Evolutionary conservation across 2,113 vertebrate genomes (phyloP), one percentile per base, ranked within the genome.

Genomic region (Amblyornis subalaris): DNA sequence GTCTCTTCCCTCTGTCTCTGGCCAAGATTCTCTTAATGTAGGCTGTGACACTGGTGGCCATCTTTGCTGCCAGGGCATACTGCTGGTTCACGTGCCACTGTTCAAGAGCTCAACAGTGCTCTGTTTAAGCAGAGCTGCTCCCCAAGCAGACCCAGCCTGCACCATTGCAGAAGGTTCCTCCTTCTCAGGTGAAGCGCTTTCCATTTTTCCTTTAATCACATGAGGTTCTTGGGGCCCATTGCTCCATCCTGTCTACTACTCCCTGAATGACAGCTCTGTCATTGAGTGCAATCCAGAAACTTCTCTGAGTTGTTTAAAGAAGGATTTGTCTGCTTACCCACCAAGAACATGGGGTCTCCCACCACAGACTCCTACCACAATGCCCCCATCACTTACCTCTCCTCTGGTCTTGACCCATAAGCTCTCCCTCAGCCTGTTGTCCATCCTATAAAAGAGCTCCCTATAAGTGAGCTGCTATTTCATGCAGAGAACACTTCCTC

Each of bases 331-430:
- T 81, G 23, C 15, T 80, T 73, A 53, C 2, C 12, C 31, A 53
- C 5, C 2, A 14, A 53, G 22, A 14, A 48, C 0, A 0, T 42
- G 1, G 0, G 5, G 2, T 38, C 8, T 82, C 31, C 13, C 7
- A 70, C 33, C 45, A 88, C 2, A 2, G 25, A 51, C 12, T 61
- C 18, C 21, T 31, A 61, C 15, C 29, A 35, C 42, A 62, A 38
- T 53, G 17, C 35, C 45, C 69, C 26, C 18, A 20, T 57, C 19
- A 11, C 10, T 74, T 70, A 28, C 5, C 10, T 70, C 47, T 57
- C 51, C 15, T 78, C 14, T 66, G 51, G 9, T 70, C 22, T 26
- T 71, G 22, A 79, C 20, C 10, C 31, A 40, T 8, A 33, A 78
- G 28, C 4, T 82, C 40, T 81, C 16, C 29, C 35, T 7, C 5